Evolutionary conservation across 1,140 invertebrate species (phyloP), one percentile per base, ranked within the genome.

Genomic region (Philaenus spumarius): DNA sequence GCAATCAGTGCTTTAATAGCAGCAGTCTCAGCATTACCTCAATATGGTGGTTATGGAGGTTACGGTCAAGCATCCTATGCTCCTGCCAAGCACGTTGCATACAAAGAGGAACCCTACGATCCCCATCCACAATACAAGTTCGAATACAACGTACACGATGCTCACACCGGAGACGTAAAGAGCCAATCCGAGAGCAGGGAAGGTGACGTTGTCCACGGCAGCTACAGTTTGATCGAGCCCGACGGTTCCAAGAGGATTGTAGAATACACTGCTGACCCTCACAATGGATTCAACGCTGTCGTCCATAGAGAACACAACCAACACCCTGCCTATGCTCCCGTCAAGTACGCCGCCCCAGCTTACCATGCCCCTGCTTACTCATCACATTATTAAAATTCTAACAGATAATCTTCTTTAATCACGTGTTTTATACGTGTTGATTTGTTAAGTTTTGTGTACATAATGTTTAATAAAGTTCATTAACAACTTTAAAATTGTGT

Each of bases 211-310:
- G 63, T 65, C 20, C 45, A 57, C 7, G 63, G 63, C 30, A 56
- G 40, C 35, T 65, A 65, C n/a, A 17, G 48, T 15, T 30, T 79
- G 3, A 73, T 77, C 34, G 61, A 67, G 20, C 59, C 63, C 1
- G 63, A 66, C 37, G 66, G 66, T 47, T 50, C 59, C 51, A 48
- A 55, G 24, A 43, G 66, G 11, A 51, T 39, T 19, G 66, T 63
- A 15, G 56, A 64, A 4, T 67, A 68, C 56, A 59, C 50, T 14
- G 73, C 72, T 0, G 66, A 73, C 45, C 51, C 71, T 14, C 73
- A 78, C 3, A 71, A 64, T n/a, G 77, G 77, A 1, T 69, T 68
- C 23, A 78, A 78, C 69, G 73, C 70, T 51, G 67, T 78, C 46
- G 60, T 77, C 15, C 75, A 78, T 48, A 61, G 58, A 17, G 60